Evolutionary conservation across 2,113 vertebrate genomes (phyloP).

Genomic region (Diphyllodes magnificus): DNA sequence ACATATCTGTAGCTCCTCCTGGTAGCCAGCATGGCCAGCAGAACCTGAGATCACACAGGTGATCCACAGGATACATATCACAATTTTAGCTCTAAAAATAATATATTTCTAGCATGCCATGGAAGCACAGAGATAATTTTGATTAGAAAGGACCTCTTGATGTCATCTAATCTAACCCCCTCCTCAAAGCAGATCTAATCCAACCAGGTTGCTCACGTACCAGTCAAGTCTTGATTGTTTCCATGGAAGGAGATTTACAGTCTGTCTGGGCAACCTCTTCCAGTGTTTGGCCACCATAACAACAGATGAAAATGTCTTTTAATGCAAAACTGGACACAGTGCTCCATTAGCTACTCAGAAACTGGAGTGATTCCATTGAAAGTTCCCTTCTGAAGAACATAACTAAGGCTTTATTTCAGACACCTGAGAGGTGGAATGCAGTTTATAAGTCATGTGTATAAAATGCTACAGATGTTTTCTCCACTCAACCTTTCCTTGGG

Average conservation of each 20-base stretch:
- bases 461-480: neutral
- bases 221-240: neutral
- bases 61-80: neutral
- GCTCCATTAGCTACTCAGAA: neutral
- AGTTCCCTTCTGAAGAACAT: neutral
- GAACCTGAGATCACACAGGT: neutral
- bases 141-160: neutral
- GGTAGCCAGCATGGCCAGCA: neutral
- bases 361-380: neutral
- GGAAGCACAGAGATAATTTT: neutral
- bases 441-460: neutral
- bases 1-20: neutral
- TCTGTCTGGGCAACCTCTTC: neutral
- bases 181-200: neutral
- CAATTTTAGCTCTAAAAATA: neutral
- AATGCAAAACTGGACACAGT: neutral
- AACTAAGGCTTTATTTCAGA: neutral
- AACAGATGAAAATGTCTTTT: neutral
- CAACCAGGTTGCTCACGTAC: neutral
- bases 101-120: neutral
- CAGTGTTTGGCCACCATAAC: neutral
- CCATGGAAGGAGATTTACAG: neutral
- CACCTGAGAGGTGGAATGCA: neutral
- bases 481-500: neutral
- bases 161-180: neutral